Evolutionary conservation across 2,113 vertebrate species (phyloP), one percentile per base, ranked within the genome.

Genomic region (Lepisosteus osseus): DNA sequence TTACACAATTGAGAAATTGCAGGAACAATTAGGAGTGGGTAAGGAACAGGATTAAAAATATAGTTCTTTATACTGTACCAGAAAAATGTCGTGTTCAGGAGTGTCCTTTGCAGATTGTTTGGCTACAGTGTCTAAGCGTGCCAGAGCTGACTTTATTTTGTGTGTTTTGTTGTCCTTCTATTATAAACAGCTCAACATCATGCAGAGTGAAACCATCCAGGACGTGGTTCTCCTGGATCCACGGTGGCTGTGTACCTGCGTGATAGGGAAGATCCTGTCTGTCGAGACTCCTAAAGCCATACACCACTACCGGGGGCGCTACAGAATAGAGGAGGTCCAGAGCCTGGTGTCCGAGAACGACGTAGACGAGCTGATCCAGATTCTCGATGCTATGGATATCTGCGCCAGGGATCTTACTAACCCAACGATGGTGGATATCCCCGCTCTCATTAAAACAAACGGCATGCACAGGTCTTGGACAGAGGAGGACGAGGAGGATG

Each of bases 171-270:
- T 72, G 4, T 17, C 5, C 51, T 43, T 3, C n/a, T 0, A 29
- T 29, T 29, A 29, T 29, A 29, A 29, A 29, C 90, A 99, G 97
- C 96, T 99, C 78, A 97, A 97, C 87, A 95, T 99, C 82, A 96
- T 99, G 92, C 97, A 98, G 89, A 99, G 97, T 73, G 97, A 99
- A 87, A 99, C 97, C 0, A 95, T 99, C 29, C 97, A 99, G 88
- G 97, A 99, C 0, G 95, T 99, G 12, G 93, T 99, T n/a, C 91
- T 99, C 63, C 84, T 99, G 84, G 97, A 99, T 83, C 97, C 97
- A 6, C 94, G 96, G 67, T 99, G 97, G 97, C 92, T 99, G 54
- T 98, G 97, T 84, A 92, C 91, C 85, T 91, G 78, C 5, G 86
- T 98, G 63, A 92, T 99, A 41, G 95, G 93, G 72, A 95, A 90